A percentile compares a stretch with the other conserved stretches of the same genome.
phyloP scores from a whole-genome alignment of 2,113 vertebrate species.

The Cyprinodon variegatus region DNA sequence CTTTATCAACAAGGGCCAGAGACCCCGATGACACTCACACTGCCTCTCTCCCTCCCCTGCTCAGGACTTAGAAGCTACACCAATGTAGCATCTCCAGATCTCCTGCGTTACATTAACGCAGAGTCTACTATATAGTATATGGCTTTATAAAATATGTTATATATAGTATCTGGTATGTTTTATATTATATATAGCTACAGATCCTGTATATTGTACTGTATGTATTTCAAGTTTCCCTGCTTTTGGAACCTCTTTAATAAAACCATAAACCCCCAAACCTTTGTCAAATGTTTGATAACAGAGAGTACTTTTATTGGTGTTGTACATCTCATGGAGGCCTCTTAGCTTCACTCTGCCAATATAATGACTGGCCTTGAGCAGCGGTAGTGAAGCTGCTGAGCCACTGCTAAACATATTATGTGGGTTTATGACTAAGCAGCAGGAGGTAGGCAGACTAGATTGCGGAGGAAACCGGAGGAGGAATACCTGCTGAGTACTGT shows the following conservation, averaged over 20 bases:
- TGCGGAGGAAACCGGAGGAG: constrained; percentile 60
- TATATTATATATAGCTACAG: no score
- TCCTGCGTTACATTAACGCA: no score
- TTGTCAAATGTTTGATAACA: constrained; percentile 27
- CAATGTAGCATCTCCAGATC: no score
- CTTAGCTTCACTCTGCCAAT: constrained; percentile 33
- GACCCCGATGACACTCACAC: no score
- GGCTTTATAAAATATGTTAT: no score
- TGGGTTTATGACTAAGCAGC: constrained; percentile 69
- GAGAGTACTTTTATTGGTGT: constrained; percentile 30
- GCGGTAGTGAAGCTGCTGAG: constrained; percentile 35
- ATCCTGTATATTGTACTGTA: not conserved
- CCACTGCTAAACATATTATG: constrained; percentile 76
- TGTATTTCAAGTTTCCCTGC: not conserved
- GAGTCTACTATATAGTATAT: no score
- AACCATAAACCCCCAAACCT: constrained; percentile 38
- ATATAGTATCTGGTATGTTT: no score
- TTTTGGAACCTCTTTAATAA: constrained; percentile 17
- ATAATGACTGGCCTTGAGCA: constrained; percentile 63
- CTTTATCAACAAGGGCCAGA: no score
- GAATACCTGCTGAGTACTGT: constrained; percentile 46
- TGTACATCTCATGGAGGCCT: constrained; percentile 38
- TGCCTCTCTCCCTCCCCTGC: no score
- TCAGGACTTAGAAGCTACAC: no score
- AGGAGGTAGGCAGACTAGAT: constrained; percentile 50